phyloP scores from a whole-genome alignment of 35 echinoderm and acorn worm species.

The Eucidaris tribuloides region DNA sequence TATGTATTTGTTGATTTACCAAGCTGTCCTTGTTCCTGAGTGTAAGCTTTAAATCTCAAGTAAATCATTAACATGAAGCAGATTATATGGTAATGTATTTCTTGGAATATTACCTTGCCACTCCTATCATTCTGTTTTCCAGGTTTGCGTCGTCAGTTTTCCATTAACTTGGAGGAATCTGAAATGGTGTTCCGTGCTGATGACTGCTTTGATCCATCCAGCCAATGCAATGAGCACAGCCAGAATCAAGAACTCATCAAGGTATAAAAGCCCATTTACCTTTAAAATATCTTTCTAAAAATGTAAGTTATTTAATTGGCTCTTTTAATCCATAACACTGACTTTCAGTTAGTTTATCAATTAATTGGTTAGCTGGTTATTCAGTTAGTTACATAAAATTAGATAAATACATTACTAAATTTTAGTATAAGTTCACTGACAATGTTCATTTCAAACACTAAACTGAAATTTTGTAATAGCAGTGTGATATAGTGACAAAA shows the following conservation, averaged over 20 bases:
- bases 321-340: background rate
- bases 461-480: too few relatives aligned
- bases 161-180: slow-evolving; percentile 68
- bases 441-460: too few relatives aligned
- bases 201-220: slow-evolving; percentile 24
- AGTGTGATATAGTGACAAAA: too few relatives aligned
- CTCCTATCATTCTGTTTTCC: background rate
- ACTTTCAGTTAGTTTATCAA: background rate
- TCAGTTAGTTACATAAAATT: background rate
- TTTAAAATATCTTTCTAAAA: background rate
- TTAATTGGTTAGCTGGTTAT: background rate
- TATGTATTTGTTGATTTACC: background rate
- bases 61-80: background rate
- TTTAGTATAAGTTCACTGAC: too few relatives aligned
- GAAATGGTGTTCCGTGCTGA: slow-evolving; percentile 40
- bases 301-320: background rate
- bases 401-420: too few relatives aligned
- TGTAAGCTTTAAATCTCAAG: background rate
- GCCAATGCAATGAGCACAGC: slow-evolving; percentile 41
- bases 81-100: background rate
- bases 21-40: background rate
- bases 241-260: slow-evolving; percentile 63
- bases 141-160: slow-evolving; percentile 82
- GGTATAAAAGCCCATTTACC: slow-evolving; percentile 17
- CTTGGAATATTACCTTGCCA: background rate